Conservation (phyloP, 1,140 invertebrate species). For the Paraescarpia echinospica region DNA sequence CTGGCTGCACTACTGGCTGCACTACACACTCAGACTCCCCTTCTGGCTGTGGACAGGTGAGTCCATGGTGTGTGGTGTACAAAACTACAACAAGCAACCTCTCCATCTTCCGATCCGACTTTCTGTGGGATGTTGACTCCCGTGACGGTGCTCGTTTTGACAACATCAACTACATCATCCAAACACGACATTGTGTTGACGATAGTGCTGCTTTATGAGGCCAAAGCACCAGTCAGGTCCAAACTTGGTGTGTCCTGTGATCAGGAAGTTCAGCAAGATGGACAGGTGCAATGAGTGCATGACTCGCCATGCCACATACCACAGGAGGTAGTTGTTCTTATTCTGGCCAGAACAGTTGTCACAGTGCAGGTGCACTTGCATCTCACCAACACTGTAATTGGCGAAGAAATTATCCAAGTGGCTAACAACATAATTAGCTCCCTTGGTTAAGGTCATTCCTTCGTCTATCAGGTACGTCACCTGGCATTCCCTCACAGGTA, state of each 20-base stretch:
- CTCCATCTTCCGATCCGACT: constrained; percentile 24
- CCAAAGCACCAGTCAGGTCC: constrained; percentile 44
- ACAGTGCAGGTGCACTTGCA: constrained; percentile 22
- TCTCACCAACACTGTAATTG: constrained; percentile 32
- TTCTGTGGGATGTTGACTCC: too few relatives aligned
- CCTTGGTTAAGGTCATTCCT: constrained; percentile 27
- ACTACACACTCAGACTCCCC: too few relatives aligned
- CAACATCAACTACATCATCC: too few relatives aligned
- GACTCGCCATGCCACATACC: constrained; percentile 39
- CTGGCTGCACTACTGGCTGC: too few relatives aligned
- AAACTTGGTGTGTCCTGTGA: constrained; percentile 37
- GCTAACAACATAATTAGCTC: constrained; percentile 26
- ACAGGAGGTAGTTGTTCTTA: constrained; percentile 39
- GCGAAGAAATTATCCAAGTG: constrained; percentile 33
- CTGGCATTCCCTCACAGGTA: constrained; percentile 25
- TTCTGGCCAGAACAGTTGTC: too few relatives aligned
- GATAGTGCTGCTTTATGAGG: constrained; percentile 35
- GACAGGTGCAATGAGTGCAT: too few relatives aligned
- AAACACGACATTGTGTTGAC: background rate
- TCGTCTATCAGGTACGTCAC: constrained; percentile 32
- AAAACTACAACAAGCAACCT: background rate
- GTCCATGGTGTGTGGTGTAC: too few relatives aligned
- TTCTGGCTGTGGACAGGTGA: too few relatives aligned
- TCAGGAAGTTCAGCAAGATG: constrained; percentile 37
- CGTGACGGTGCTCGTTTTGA: too few relatives aligned